These are phyloP conservation scores for Pseudomyrmex pallidus DNA, from an alignment of 1,140 invertebrate genomes.

Conservation along the genomic window DNA sequence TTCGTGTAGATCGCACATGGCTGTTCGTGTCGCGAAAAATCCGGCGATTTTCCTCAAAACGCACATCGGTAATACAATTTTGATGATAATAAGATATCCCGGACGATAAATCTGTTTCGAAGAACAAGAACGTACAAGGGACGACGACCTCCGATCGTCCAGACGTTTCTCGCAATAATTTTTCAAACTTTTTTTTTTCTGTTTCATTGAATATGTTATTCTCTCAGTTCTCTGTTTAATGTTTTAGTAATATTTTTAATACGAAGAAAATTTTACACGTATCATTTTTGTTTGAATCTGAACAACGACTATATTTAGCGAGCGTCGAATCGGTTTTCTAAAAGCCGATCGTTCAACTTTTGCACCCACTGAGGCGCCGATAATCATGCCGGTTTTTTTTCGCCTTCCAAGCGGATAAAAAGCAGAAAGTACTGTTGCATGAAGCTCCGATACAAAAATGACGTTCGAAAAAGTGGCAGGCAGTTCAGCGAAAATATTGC, in stretches of 20 bases:
- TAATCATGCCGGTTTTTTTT: constrained; percentile 13
- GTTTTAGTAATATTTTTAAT: too few species aligned
- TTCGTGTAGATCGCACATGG: not conserved
- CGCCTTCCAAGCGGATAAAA: not conserved
- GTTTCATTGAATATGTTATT: too few species aligned
- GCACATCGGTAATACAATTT: constrained; percentile 5
- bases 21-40: not conserved
- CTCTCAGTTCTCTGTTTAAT: not conserved
- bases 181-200: too few species aligned
- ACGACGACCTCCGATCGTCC: too few species aligned
- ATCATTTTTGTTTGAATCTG: not conserved
- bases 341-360: constrained; percentile 22
- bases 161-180: too few species aligned
- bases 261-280: not conserved
- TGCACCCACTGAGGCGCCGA: not conserved
- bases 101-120: not conserved
- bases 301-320: not conserved
- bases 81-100: not conserved
- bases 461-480: constrained; percentile 15
- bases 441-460: constrained; percentile 21
- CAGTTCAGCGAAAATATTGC: constrained; percentile 27
- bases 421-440: constrained; percentile 51
- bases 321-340: constrained; percentile 19
- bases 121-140: not conserved
- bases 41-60: constrained; percentile 31